Conservation (phyloP, 2,888 invertebrate genomes). For the Strigamia maritima region DNA sequence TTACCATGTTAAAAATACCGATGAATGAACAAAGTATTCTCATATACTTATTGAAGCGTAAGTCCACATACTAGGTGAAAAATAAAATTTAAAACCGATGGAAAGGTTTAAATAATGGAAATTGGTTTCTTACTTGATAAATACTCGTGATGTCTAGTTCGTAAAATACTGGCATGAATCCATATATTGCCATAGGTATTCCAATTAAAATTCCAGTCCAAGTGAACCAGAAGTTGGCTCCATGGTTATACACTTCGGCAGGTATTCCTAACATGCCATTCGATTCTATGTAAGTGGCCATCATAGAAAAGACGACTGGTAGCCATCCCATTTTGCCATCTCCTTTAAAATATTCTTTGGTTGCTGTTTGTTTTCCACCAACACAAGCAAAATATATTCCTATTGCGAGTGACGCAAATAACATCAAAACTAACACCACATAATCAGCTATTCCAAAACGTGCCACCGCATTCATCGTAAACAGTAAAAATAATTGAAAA, state of each 20-base stretch:
- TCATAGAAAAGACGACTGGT: constrained; percentile 29
- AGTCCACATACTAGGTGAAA: not conserved
- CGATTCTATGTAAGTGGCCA: constrained; percentile 31
- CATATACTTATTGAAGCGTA: not conserved
- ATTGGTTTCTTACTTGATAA: not conserved
- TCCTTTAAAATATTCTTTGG: constrained; percentile 36
- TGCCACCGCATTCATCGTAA: not conserved
- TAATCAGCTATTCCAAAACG: constrained; percentile 61
- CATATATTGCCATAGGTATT: constrained; percentile 9
- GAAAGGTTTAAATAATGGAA: no score
- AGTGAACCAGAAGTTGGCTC: constrained; percentile 12
- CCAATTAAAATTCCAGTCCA: constrained; percentile 5
- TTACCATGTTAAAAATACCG: not conserved
- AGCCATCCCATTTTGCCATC: constrained; percentile 46
- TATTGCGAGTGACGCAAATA: constrained; percentile 74
- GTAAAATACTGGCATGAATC: constrained; percentile 34
- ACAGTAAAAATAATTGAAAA: no score
- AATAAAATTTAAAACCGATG: not conserved
- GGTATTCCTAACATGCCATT: constrained; percentile 37
- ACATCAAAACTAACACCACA: constrained; percentile 68
- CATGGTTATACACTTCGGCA: constrained; percentile 22
- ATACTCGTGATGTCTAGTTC: constrained; percentile 33
- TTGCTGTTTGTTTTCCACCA: constrained; percentile 7
- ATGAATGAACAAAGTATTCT: not conserved
- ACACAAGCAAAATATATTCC: constrained; percentile 79